phyloP scores from a whole-genome alignment of 2,888 invertebrate species.

The Gryllus longicercus region DNA sequence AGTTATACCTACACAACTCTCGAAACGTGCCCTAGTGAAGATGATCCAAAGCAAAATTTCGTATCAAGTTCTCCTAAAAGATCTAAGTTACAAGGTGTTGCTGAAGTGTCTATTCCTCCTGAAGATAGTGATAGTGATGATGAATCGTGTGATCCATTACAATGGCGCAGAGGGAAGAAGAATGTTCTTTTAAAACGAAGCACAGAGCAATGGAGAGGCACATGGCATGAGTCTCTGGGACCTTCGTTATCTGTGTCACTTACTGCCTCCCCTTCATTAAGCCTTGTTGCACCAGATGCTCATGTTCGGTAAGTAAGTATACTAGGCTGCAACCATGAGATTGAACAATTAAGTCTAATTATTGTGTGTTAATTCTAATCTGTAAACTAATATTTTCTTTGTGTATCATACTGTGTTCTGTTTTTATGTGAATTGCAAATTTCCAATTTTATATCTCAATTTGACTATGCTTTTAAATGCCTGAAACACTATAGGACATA shows the following conservation, averaged over 20 bases:
- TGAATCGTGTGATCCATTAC: constrained; percentile 18
- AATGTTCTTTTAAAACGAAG: constrained; percentile 4
- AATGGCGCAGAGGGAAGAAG: constrained; percentile 18
- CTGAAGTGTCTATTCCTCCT: background rate
- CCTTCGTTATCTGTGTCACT: background rate
- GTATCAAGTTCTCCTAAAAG: background rate
- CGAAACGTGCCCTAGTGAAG: background rate
- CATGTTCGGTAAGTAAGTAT: constrained; percentile 19
- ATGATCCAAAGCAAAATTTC: background rate
- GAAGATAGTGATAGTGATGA: constrained; percentile 31
- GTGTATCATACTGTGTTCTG: too few relatives aligned
- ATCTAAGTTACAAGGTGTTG: background rate
- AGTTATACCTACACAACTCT: background rate
- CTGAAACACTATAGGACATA: too few relatives aligned
- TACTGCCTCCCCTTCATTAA: constrained; percentile 25
- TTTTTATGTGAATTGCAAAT: too few relatives aligned
- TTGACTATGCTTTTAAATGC: too few relatives aligned
- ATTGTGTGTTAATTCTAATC: too few relatives aligned
- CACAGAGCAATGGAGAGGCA: background rate
- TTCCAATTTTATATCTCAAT: too few relatives aligned
- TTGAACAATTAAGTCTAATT: too few relatives aligned
- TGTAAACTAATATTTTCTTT: too few relatives aligned
- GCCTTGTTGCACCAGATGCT: constrained; percentile 19
- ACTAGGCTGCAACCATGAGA: too few relatives aligned
- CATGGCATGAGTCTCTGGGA: background rate